Base-by-base conservation (phyloP, 2,888 invertebrate genomes). In the Xestia ashworthii region DNA sequence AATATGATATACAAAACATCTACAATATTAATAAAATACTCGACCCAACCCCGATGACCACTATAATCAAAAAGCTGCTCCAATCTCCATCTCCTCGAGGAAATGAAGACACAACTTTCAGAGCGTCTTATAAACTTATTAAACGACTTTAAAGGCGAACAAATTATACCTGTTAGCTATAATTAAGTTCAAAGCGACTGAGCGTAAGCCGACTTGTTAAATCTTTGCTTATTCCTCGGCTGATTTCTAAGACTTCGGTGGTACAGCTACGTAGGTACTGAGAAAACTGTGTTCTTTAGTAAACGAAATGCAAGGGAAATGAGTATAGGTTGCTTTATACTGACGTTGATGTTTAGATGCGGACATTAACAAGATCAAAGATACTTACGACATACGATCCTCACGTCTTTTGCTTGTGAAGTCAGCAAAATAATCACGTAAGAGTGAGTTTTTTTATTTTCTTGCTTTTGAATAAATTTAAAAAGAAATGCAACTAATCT, bases 151-250 rank as follows among this genome's bases (percentile, higher is more conserved):
- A 89, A 91, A 87, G 80, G 85, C 80, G 89, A 91, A 90, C 91
- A 90, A 93, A 93, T 92, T 92, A 91, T 88, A 90, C 89, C 90
- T 90, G 92, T 90, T 91, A 88, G 88, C 71, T 83, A 86, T 92
- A 93, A 93, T 93, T 91, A 91, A 90, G 90, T 90, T 82, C 83
- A 85, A 89, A 91, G 86, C 86, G 83, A 77, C 62, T 87, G 81
- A 82, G 82, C 86, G 84, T 44, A 82, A 85, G 85, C 81, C 74
- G 75, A 74, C 83, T 87, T 86, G 84, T 81, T 82, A 87, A 89
- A 86, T 85, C 83, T 87, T 87, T 78, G 79, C 82, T 82, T 85
- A 80, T 84, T 87, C 81, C 86, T 48, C 69, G 85, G 80, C 48
- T 80, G 71, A 89, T 78, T 86, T 87, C 58, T 70, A 69, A 74